Percentiles rank a stretch among this genome's conserved stretches.
These are phyloP conservation scores for Latrodectus hesperus DNA, from an alignment of 2,888 invertebrate genomes.

Conservation along the genomic window DNA sequence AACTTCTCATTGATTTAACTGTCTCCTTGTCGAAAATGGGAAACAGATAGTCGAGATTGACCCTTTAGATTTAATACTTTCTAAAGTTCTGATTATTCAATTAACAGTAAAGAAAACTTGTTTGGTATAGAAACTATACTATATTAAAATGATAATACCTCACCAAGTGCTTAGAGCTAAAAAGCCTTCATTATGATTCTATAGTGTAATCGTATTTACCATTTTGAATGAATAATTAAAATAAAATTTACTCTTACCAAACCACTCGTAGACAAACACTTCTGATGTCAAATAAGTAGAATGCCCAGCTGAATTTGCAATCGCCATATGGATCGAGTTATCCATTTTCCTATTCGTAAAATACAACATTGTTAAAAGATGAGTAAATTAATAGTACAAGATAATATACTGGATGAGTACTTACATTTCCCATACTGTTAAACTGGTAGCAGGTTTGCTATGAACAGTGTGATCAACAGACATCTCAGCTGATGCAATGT, in stretches of 20 bases:
- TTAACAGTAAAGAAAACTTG: too few relatives aligned
- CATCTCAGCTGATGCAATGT: neutral
- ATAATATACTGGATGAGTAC: neutral
- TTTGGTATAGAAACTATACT: too few relatives aligned
- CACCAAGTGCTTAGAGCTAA: too few relatives aligned
- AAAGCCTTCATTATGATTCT: too few relatives aligned
- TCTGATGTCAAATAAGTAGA: slow-evolving; percentile 4
- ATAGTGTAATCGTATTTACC: too few relatives aligned
- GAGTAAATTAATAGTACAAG: neutral
- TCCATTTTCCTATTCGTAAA: slow-evolving; percentile 39
- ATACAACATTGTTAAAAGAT: neutral
- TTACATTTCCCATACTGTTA: slow-evolving; percentile 68
- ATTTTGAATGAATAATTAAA: neutral
- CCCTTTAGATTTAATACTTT: too few relatives aligned
- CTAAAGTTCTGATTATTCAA: too few relatives aligned
- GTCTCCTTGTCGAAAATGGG: too few relatives aligned
- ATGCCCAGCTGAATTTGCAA: slow-evolving; percentile 48
- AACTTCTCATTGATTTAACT: too few relatives aligned
- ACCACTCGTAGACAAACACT: slow-evolving; percentile 52
- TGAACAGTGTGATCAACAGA: slow-evolving; percentile 30
- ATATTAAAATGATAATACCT: too few relatives aligned
- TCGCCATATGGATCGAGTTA: slow-evolving; percentile 53
- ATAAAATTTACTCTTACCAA: slow-evolving; percentile 21
- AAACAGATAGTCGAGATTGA: too few relatives aligned
- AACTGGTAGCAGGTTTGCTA: slow-evolving; percentile 39